Percentiles rank a stretch among this genome's conserved stretches.
Conservation (phyloP, 2,113 vertebrate species). For the Lonchura striata region DNA sequence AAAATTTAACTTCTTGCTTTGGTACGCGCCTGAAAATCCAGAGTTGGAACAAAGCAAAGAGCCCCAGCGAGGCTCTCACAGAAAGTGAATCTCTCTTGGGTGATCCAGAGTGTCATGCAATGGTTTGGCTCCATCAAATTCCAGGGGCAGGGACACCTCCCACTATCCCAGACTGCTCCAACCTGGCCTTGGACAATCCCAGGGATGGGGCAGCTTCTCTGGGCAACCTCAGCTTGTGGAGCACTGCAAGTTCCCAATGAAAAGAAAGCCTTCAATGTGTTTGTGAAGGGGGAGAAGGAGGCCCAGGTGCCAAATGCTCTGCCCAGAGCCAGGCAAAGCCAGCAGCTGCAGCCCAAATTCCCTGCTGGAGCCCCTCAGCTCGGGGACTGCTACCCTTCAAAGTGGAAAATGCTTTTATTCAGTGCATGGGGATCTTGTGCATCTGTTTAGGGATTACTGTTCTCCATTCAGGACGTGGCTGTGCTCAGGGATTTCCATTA, state of each 20-base stretch:
- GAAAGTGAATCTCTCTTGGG: fast-evolving
- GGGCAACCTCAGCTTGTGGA: neutral
- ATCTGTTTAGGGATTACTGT: neutral
- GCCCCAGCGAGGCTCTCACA: no score
- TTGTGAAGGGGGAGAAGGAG: neutral
- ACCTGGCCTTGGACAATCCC: neutral
- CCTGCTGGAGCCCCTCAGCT: neutral
- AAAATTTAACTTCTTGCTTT: neutral
- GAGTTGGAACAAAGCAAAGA: neutral
- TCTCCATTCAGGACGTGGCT: neutral
- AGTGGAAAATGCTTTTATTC: neutral
- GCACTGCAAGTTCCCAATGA: neutral
- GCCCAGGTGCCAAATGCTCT: neutral
- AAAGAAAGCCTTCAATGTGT: neutral
- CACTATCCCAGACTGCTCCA: neutral
- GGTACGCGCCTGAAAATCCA: neutral
- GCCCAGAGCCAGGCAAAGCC: neutral
- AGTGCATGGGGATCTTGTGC: neutral
- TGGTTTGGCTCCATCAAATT: neutral
- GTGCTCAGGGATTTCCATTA: neutral
- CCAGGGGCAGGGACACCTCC: neutral
- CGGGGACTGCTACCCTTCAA: neutral
- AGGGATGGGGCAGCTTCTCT: neutral
- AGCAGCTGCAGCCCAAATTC: neutral
- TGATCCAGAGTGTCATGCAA: neutral